Conservation (phyloP, 2,797 vertebrate species). For the Liparis tanakae region DNA sequence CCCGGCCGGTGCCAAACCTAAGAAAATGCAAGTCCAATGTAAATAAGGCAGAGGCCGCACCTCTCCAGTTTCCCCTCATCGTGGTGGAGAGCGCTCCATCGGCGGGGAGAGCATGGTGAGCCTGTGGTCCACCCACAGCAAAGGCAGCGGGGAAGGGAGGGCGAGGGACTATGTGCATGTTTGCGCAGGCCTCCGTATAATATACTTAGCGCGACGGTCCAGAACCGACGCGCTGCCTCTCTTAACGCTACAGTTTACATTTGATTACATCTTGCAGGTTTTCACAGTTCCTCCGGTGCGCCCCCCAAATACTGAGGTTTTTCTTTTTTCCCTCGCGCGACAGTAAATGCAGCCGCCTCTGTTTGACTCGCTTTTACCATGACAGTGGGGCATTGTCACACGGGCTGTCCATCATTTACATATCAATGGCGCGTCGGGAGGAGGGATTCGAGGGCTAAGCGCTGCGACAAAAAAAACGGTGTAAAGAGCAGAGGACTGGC, state of each 20-base stretch:
- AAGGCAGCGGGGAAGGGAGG: conserved; percentile 55
- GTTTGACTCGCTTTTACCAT: conserved; percentile 53
- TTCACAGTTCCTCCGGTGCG: conserved; percentile 6
- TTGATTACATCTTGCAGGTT: conserved; percentile 21
- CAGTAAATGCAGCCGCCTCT: conserved; percentile 36
- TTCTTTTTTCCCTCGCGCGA: background rate
- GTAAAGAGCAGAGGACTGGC: conserved; percentile 24
- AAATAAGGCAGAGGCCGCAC: conserved; percentile 74
- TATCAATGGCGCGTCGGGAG: conserved; percentile 63
- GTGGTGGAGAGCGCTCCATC: conserved; percentile 72
- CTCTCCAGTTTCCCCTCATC: conserved; percentile 71
- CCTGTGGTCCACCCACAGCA: conserved; percentile 72
- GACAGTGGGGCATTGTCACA: conserved; percentile 67
- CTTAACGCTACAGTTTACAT: conserved; percentile 7
- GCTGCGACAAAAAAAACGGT: conserved; percentile 27
- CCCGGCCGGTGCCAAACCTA: conserved; percentile 64
- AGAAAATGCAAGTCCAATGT: conserved; percentile 72
- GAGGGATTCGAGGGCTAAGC: conserved; percentile 47
- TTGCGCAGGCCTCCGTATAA: conserved; percentile 44
- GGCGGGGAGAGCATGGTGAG: conserved; percentile 66
- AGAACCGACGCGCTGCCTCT: conserved; percentile 14
- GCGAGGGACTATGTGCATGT: conserved; percentile 45
- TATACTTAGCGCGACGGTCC: conserved; percentile 27
- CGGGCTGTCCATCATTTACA: conserved; percentile 68
- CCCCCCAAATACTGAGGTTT: conserved; percentile 5